Evolutionary conservation across 2,888 invertebrate species (phyloP).

Genomic region (Scrobipalpa atriplicella): DNA sequence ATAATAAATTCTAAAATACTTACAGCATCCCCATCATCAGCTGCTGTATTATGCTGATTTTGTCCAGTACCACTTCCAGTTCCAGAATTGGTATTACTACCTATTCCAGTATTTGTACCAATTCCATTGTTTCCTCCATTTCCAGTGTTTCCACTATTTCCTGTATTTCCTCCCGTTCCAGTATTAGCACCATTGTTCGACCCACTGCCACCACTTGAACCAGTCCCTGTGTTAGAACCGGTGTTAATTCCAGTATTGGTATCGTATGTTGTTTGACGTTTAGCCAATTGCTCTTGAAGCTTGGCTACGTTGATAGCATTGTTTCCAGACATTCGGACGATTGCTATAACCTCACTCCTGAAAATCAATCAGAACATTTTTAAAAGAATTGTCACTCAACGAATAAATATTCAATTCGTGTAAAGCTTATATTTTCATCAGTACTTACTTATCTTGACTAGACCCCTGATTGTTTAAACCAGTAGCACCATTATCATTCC

Average conservation of each 20-base stretch:
- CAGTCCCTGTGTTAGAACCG: constrained; percentile 43
- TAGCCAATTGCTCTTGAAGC: constrained; percentile 84
- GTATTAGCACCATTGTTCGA: constrained; percentile 30
- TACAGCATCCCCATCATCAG: constrained; percentile 63
- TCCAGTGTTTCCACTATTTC: constrained; percentile 21
- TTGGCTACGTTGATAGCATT: constrained; percentile 88
- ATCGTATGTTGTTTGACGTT: constrained; percentile 72
- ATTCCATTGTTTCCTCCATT: constrained; percentile 19
- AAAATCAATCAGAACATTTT: constrained; percentile 43
- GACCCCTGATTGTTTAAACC: constrained; percentile 76
- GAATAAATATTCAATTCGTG: background rate
- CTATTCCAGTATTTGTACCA: constrained; percentile 21
- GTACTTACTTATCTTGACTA: constrained; percentile 82
- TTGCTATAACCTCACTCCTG: constrained; percentile 88
- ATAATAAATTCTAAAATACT: constrained; percentile 39
- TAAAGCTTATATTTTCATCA: background rate
- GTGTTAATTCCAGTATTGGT: constrained; percentile 52
- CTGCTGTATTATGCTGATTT: constrained; percentile 51
- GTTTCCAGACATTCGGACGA: constrained; percentile 86
- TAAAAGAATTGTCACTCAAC: background rate
- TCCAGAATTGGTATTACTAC: constrained; percentile 15
- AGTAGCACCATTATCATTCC: constrained; percentile 80
- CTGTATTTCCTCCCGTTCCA: constrained; percentile 23
- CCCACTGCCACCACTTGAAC: constrained; percentile 31
- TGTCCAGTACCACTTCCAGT: constrained; percentile 39